These are phyloP conservation scores for Dimorphilus gyrociliatus DNA, from an alignment of 2,888 invertebrate genomes.

Conservation along the genomic window DNA sequence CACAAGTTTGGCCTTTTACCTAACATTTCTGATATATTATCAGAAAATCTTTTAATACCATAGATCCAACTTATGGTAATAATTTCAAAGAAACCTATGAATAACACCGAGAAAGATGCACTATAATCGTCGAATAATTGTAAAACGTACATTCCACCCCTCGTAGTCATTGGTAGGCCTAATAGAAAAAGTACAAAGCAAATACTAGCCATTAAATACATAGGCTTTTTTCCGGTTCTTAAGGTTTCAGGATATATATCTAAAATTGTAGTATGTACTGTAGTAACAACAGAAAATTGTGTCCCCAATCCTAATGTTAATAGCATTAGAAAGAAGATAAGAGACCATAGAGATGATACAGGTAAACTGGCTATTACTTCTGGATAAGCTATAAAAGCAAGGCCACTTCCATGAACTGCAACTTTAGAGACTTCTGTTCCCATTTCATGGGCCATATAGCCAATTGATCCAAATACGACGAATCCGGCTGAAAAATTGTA, in stretches of 20 bases:
- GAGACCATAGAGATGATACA: constrained; percentile 61
- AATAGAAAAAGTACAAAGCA: constrained; percentile 28
- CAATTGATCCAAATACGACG: constrained; percentile 31
- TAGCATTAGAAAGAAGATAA: constrained; percentile 39
- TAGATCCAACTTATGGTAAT: constrained; percentile 42
- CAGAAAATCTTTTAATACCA: too few species aligned
- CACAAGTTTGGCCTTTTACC: too few species aligned
- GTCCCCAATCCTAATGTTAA: constrained; percentile 23
- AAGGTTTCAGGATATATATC: constrained; percentile 39
- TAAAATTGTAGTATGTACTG: constrained; percentile 41
- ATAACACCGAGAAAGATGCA: constrained; percentile 41
- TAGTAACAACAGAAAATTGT: constrained; percentile 40
- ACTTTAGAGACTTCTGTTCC: constrained; percentile 19
- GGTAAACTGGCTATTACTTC: constrained; percentile 61
- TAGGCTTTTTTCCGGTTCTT: constrained; percentile 18
- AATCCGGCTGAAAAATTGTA: constrained; percentile 31
- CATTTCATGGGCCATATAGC: constrained; percentile 28
- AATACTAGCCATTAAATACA: constrained; percentile 22
- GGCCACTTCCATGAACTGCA: constrained; percentile 45
- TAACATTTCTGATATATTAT: too few species aligned
- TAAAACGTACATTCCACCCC: constrained; percentile 41
- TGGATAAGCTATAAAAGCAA: constrained; percentile 71
- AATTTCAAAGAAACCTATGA: constrained; percentile 46
- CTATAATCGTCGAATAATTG: constrained; percentile 42
- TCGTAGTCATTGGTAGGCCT: too few species aligned